phyloP scores from a whole-genome alignment of 2,113 vertebrate species.

The Candoia aspera region DNA sequence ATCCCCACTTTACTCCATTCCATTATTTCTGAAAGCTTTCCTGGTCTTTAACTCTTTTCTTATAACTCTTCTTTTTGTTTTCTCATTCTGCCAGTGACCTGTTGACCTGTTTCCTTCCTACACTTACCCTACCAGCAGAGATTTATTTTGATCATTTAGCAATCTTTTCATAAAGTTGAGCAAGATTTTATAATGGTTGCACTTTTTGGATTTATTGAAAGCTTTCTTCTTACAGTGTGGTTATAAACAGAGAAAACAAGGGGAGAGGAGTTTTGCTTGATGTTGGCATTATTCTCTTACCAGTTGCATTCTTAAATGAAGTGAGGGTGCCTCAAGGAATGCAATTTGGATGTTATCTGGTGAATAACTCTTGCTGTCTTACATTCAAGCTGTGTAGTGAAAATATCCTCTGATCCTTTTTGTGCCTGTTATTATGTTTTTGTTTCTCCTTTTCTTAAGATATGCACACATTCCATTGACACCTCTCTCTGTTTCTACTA shows the following conservation, averaged over 20 bases:
- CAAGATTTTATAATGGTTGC: not conserved
- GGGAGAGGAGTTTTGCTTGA: not conserved
- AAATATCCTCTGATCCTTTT: not conserved
- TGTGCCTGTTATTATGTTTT: not conserved
- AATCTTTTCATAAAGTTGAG: not conserved
- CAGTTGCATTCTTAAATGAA: not conserved
- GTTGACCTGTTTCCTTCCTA: not conserved
- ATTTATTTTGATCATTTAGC: not conserved
- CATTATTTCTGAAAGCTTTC: not conserved
- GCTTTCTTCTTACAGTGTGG: not conserved
- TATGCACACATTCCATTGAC: too few relatives aligned
- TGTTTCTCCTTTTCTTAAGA: not conserved
- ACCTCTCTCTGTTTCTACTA: not conserved
- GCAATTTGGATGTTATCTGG: not conserved
- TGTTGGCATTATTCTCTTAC: not conserved
- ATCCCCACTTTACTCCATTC: not conserved
- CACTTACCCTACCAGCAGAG: not conserved
- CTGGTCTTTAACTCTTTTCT: not conserved
- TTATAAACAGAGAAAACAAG: not conserved
- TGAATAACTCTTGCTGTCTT: constrained; percentile 39
- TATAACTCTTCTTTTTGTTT: not conserved
- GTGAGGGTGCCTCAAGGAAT: not conserved
- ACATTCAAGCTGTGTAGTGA: constrained; percentile 34
- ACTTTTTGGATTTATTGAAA: not conserved
- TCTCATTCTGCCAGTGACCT: not conserved